These are phyloP conservation scores for Piezodorus guildinii DNA, from an alignment of 1,140 invertebrate genomes.

Conservation along the genomic window DNA sequence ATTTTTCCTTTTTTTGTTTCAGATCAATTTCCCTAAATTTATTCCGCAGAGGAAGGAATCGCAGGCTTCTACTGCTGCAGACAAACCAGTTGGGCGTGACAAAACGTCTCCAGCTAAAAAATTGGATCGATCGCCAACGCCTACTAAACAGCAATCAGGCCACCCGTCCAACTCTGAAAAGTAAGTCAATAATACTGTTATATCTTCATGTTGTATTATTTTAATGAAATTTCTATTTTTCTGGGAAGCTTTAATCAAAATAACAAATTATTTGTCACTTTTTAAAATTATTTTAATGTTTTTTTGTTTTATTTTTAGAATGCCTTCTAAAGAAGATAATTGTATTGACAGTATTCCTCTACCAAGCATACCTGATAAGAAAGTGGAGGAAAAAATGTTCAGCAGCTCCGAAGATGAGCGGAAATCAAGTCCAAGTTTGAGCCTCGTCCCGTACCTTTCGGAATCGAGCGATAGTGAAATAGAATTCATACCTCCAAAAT, in stretches of 20 bases:
- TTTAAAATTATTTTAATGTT: background rate
- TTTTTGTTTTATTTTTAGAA: background rate
- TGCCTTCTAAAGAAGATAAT: background rate
- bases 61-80: background rate
- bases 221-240: too few species aligned
- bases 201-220: too few species aligned
- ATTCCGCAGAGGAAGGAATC: background rate
- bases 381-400: background rate
- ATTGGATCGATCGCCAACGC: background rate
- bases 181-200: background rate
- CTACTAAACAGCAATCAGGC: background rate
- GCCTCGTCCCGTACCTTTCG: conserved; percentile 26
- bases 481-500: conserved; percentile 21
- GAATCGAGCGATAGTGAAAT: conserved; percentile 27
- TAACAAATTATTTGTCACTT: too few species aligned
- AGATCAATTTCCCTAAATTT: background rate
- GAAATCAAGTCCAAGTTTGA: conserved; percentile 2
- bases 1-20: background rate
- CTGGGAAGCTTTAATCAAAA: too few species aligned
- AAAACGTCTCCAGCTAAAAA: background rate
- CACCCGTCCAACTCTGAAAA: background rate
- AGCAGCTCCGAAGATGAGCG: conserved; percentile 1
- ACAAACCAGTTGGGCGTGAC: background rate
- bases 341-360: background rate
- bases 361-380: background rate